Percentiles rank a stretch among this genome's conserved stretches.
Conservation (phyloP, 2,113 vertebrate species). For the Pomatostomus ruficeps region DNA sequence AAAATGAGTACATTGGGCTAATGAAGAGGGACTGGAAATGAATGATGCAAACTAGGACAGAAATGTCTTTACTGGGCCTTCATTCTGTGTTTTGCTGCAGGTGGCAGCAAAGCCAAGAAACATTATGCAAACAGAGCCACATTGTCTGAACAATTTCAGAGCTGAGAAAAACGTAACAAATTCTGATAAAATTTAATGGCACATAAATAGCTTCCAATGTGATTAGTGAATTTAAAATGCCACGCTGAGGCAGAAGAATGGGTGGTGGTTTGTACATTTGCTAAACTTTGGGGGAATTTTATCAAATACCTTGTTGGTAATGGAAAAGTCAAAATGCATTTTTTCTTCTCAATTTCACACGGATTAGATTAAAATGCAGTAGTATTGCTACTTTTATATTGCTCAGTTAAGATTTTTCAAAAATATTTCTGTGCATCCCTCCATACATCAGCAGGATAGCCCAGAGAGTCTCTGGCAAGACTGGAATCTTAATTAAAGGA, state of each 20-base stretch:
- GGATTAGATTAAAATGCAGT: neutral
- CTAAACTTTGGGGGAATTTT: neutral
- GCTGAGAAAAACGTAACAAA: neutral
- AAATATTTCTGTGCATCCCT: neutral
- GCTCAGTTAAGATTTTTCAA: neutral
- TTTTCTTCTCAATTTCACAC: neutral
- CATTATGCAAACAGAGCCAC: neutral
- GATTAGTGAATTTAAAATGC: neutral
- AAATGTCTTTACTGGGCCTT: neutral
- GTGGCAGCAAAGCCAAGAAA: constrained; percentile 51
- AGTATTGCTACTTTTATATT: neutral
- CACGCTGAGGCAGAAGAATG: neutral
- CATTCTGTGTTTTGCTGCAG: constrained; percentile 15
- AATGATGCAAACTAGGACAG: neutral
- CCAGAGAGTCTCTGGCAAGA: neutral
- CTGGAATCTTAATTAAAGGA: neutral
- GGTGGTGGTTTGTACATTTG: neutral
- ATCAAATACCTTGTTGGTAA: neutral
- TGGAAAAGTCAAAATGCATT: neutral
- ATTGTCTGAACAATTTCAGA: neutral
- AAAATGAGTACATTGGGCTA: neutral
- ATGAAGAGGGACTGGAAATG: neutral
- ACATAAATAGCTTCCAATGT: neutral
- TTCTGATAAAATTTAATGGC: neutral
- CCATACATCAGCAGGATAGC: neutral